These are phyloP conservation scores for Sinocyclocheilus maitianheensis DNA, from an alignment of 2,113 vertebrate species.

Conservation along the genomic window DNA sequence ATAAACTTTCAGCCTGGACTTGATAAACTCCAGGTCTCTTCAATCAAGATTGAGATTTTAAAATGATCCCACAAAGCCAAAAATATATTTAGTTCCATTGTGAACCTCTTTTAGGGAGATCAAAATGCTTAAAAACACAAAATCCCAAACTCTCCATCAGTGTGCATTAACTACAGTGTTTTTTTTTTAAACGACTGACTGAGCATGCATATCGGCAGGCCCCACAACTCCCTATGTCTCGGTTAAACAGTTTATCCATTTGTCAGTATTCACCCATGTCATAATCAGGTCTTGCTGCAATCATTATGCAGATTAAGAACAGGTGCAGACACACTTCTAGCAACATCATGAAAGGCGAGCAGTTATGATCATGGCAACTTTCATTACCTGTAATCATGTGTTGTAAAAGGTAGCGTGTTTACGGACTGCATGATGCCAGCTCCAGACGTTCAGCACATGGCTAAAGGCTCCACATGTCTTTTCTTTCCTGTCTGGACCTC, in stretches of 20 bases:
- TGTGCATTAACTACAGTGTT: conserved; percentile 48
- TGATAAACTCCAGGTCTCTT: conserved; percentile 52
- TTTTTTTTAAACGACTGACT: conserved; percentile 1
- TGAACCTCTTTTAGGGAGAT: conserved; percentile 8
- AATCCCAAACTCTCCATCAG: conserved; percentile 23
- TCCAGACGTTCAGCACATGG: conserved; percentile 24
- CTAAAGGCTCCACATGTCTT: conserved; percentile 48
- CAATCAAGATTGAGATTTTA: conserved; percentile 10
- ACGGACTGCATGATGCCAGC: not conserved
- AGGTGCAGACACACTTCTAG: conserved; percentile 63
- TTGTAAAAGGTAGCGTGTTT: not conserved
- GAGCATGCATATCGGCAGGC: conserved; percentile 58
- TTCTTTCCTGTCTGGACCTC: conserved; percentile 53
- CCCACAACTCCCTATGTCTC: conserved; percentile 44
- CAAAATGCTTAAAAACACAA: conserved; percentile 32
- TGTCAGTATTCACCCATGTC: conserved; percentile 60
- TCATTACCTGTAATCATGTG: conserved; percentile 15
- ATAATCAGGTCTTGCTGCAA: conserved; percentile 62
- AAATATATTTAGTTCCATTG: not conserved
- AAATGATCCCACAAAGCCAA: not conserved
- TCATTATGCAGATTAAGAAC: conserved; percentile 72
- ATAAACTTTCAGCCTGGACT: conserved; percentile 42
- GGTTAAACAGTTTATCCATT: conserved; percentile 67
- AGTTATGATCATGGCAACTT: conserved; percentile 42
- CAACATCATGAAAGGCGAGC: conserved; percentile 41